These are phyloP conservation scores for Zaprionus vittiger DNA, from an alignment of 1,140 invertebrate species.

Conservation along the genomic window DNA sequence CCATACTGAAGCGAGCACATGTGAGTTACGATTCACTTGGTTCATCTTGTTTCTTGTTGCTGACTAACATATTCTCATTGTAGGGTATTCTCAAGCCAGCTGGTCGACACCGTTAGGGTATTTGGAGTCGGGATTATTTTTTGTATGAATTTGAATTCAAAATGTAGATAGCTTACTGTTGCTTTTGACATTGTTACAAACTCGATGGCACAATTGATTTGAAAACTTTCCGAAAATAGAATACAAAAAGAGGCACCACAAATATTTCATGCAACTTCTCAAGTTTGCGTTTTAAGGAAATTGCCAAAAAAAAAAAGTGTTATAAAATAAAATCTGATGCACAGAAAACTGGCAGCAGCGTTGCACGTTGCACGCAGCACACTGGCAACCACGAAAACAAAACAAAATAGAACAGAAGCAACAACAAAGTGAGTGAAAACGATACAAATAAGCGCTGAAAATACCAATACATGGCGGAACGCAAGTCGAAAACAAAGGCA, in stretches of 20 bases:
- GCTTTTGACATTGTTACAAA: conserved; percentile 54
- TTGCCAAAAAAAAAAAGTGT: conserved; percentile 46
- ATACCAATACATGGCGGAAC: conserved; percentile 77
- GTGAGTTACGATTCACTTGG: conserved; percentile 85
- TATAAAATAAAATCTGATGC: conserved; percentile 51
- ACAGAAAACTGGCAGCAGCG: conserved; percentile 42
- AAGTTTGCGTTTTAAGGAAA: conserved; percentile 77
- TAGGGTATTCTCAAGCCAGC: conserved; percentile 54
- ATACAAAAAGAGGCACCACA: conserved; percentile 36
- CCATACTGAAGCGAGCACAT: conserved; percentile 96
- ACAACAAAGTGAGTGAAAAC: conserved; percentile 77
- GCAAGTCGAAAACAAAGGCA: conserved; percentile 52
- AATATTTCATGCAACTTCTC: conserved; percentile 66
- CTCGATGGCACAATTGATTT: conserved; percentile 53
- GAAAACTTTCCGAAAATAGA: conserved; percentile 45
- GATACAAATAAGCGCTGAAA: conserved; percentile 80
- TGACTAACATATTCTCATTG: background rate
- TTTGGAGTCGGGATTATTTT: background rate
- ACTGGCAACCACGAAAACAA: conserved; percentile 63
- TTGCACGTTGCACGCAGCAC: conserved; percentile 59
- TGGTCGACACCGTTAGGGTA: conserved; percentile 29
- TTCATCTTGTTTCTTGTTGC: background rate
- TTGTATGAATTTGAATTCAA: conserved; percentile 39
- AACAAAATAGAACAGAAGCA: conserved; percentile 45
- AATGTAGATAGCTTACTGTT: conserved; percentile 50